Evolutionary conservation across 2,888 invertebrate genomes (phyloP).

Genomic region (Ormyrus rosae): DNA sequence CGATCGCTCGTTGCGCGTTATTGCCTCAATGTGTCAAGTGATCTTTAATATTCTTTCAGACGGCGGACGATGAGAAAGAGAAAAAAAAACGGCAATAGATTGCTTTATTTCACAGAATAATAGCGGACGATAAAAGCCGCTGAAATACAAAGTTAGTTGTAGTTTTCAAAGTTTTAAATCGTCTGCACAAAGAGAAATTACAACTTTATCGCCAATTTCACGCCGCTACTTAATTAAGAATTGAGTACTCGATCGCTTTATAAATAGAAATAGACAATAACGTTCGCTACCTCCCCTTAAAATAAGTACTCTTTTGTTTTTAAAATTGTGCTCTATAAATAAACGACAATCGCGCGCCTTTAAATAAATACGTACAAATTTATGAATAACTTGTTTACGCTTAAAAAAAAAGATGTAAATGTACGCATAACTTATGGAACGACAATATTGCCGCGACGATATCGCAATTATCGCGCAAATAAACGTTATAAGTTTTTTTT

Average conservation of each 20-base stretch:
- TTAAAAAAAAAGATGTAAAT: slow-evolving; percentile 32
- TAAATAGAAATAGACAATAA: slow-evolving; percentile 28
- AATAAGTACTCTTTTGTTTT: too few species aligned
- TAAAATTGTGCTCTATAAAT: neutral
- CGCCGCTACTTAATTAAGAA: too few species aligned
- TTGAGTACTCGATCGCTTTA: neutral
- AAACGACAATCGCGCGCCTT: neutral
- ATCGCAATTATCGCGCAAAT: slow-evolving; percentile 8
- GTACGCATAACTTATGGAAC: slow-evolving; percentile 37
- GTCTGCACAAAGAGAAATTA: too few species aligned
- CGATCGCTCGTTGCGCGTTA: neutral
- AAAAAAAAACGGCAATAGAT: slow-evolving; percentile 26
- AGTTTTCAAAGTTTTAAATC: too few species aligned
- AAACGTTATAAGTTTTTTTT: neutral
- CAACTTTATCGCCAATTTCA: too few species aligned
- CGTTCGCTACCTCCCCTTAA: neutral
- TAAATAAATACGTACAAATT: too few species aligned
- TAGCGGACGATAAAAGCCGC: slow-evolving; percentile 21
- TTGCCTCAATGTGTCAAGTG: neutral
- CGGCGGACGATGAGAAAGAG: neutral
- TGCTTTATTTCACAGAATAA: slow-evolving; percentile 4
- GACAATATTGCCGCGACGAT: neutral
- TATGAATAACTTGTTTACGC: slow-evolving; percentile 33
- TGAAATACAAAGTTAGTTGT: neutral
- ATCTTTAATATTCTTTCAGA: neutral